These are phyloP conservation scores for Chlamydotis undulata DNA, from an alignment of 2,113 vertebrate species.

Conservation along the genomic window DNA sequence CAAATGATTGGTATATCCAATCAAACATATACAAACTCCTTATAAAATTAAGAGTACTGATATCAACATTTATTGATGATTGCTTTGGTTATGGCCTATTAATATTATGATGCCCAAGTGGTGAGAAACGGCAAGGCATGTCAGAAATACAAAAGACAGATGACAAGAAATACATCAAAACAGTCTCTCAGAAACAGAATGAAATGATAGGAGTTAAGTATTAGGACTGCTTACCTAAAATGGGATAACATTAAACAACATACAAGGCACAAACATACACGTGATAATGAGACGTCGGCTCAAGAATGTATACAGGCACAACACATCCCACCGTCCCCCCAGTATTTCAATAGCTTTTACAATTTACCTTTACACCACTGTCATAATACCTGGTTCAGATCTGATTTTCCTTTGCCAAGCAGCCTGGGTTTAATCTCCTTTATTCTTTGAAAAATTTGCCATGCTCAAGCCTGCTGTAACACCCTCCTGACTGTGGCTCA, in stretches of 20 bases:
- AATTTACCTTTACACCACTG: not conserved
- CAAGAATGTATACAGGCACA: not conserved
- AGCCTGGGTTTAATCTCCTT: not conserved
- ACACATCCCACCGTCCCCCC: fast-evolving
- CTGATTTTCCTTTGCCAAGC: not conserved
- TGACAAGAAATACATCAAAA: not conserved
- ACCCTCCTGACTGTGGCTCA: not conserved
- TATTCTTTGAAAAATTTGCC: not conserved
- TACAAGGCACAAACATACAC: not conserved
- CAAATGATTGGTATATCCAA: no score
- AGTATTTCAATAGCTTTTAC: not conserved
- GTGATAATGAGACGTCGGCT: not conserved
- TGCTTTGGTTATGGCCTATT: not conserved
- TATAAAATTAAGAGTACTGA: not conserved
- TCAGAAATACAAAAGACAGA: not conserved
- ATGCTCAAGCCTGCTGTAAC: not conserved
- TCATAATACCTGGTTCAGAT: not conserved
- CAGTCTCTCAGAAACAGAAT: not conserved
- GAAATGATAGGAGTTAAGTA: not conserved
- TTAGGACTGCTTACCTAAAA: not conserved
- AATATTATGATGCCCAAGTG: not conserved
- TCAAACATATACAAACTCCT: not conserved
- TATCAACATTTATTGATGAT: not conserved
- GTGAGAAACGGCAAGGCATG: not conserved
- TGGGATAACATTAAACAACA: not conserved